A percentile compares a stretch with the other conserved stretches of the same genome.
Conservation (phyloP, 2,888 invertebrate genomes). For the Tanaodytes sp. region DNA sequence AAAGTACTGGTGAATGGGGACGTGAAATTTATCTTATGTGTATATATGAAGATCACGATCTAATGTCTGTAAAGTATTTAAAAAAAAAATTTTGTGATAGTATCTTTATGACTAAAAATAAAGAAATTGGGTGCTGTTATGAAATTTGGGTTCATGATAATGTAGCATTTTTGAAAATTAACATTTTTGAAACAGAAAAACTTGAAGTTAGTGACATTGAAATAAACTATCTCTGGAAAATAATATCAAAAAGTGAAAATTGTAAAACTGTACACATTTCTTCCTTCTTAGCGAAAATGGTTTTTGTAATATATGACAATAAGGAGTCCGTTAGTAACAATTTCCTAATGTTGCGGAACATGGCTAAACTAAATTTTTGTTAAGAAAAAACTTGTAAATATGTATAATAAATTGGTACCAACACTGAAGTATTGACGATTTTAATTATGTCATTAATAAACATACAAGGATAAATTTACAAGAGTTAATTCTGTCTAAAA, state of each 20-base stretch:
- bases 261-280: conserved; percentile 9
- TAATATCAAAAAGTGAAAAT: neutral
- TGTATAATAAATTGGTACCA: neutral
- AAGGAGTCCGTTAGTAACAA: conserved; percentile 8
- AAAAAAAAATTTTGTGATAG: conserved; percentile 15
- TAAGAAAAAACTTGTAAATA: neutral
- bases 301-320: neutral
- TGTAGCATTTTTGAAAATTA: neutral
- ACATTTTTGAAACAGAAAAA: conserved; percentile 10
- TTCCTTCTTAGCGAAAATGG: conserved; percentile 15
- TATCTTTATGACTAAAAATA: conserved; percentile 10
- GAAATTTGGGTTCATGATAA: conserved; percentile 4
- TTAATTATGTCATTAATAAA: too few species aligned
- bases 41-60: too few species aligned
- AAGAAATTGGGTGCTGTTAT: conserved; percentile 5
- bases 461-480: too few species aligned
- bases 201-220: conserved; percentile 7
- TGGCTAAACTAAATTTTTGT: conserved; percentile 3
- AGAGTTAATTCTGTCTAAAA: too few species aligned
- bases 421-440: neutral
- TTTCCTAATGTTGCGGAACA: conserved; percentile 4
- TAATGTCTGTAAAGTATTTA: too few species aligned
- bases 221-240: conserved; percentile 20
- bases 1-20: too few species aligned
- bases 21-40: too few species aligned